phyloP scores from a whole-genome alignment of 2,888 invertebrate genomes.

The Gari tellinella region DNA sequence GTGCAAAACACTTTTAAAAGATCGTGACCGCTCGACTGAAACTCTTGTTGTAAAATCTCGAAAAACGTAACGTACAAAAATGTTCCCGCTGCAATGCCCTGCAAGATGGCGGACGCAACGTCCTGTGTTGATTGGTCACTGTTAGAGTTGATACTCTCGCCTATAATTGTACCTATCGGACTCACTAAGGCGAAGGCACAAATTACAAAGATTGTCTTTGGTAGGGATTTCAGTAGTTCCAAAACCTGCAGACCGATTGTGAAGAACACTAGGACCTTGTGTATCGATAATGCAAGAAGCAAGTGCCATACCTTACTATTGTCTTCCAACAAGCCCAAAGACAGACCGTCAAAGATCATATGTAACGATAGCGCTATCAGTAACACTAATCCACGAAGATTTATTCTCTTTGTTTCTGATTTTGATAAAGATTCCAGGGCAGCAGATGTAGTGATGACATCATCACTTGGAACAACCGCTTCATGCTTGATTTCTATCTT shows the following conservation, averaged over 20 bases:
- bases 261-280: slow-evolving; percentile 86
- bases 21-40: slow-evolving; percentile 6
- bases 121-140: slow-evolving; percentile 5
- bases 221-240: slow-evolving; percentile 29
- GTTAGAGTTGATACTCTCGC: slow-evolving; percentile 10
- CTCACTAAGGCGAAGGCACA: slow-evolving; percentile 9
- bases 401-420: too few relatives aligned
- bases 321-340: slow-evolving; percentile 85
- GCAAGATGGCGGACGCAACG: slow-evolving; percentile 11
- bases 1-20: slow-evolving; percentile 12
- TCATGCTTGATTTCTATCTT: too few relatives aligned
- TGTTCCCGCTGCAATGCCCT: too few relatives aligned
- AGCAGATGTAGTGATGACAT: too few relatives aligned
- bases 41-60: slow-evolving; percentile 29
- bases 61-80: slow-evolving; percentile 43
- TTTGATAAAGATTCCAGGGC: too few relatives aligned
- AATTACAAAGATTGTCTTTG: slow-evolving; percentile 15
- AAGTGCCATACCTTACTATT: slow-evolving; percentile 75
- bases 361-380: slow-evolving; percentile 86
- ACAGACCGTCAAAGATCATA: slow-evolving; percentile 87
- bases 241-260: slow-evolving; percentile 22
- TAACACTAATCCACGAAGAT: slow-evolving; percentile 84
- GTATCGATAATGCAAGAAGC: slow-evolving; percentile 85
- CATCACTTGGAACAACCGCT: too few relatives aligned
- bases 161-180: slow-evolving; percentile 26